A percentile compares a stretch with the other conserved stretches of the same genome.
These are phyloP conservation scores for Rhinoderma darwinii DNA, from an alignment of 2,113 vertebrate species.

Conservation along the genomic window DNA sequence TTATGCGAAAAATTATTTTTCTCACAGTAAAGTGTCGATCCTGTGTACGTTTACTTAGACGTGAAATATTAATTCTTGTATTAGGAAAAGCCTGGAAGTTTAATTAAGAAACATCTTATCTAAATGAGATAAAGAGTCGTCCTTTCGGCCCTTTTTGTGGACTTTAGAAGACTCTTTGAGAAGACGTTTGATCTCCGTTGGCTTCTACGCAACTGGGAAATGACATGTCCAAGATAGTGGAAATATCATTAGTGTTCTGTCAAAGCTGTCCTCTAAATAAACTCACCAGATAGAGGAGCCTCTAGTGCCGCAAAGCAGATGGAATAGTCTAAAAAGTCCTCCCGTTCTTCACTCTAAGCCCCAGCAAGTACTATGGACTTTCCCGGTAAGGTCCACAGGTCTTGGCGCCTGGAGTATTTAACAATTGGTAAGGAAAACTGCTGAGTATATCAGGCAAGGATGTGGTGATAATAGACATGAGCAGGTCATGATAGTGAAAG, in stretches of 20 bases:
- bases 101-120: constrained; percentile 8
- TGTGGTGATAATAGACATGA: neutral
- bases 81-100: neutral
- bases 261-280: neutral
- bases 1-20: neutral
- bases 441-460: neutral
- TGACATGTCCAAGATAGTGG: neutral
- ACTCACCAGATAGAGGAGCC: too few species aligned
- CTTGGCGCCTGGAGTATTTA: neutral
- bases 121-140: neutral
- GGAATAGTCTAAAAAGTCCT: too few species aligned
- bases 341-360: too few species aligned
- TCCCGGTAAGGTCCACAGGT: neutral
- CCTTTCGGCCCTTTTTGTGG: neutral
- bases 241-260: neutral
- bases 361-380: neutral
- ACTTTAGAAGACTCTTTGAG: neutral
- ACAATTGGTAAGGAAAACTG: neutral
- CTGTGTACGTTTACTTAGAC: neutral
- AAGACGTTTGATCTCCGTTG: neutral
- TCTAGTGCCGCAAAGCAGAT: too few species aligned
- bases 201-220: neutral
- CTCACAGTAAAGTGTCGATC: constrained; percentile 3
- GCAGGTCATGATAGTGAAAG: neutral
- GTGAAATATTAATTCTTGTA: neutral